Evolutionary conservation across 2,113 vertebrate species (phyloP), one percentile per base, ranked within the genome.

Genomic region (Vulpes vulpes): DNA sequence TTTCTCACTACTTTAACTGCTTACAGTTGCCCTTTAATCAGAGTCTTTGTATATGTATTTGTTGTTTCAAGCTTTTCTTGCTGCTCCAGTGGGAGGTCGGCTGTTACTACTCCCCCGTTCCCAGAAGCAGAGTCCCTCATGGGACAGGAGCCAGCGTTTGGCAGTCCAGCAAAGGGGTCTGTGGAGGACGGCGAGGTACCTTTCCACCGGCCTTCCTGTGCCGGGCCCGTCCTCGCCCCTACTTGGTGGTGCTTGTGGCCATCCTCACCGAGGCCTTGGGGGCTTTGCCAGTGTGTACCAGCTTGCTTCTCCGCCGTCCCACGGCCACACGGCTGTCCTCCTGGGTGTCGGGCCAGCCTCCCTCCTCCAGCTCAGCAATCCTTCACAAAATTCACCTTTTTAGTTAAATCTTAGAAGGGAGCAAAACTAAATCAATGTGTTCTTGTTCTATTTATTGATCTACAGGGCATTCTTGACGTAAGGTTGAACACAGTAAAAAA

Each of bases 391-490:
- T 64, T 78, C n/a, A 11, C 38, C 57, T 43, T 57, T 64, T 74
- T 49, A 20, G 20, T 30, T 80, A 74, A 17, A 27, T 80, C 59
- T 71, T 23, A 6, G 74, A 35, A 89, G 69, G 32, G 19, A 69
- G 0, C 19, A 15, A 15, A 83, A 12, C 49, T 57, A 35, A 8
- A 3, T 20, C 3, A 14, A 16, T 49, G 32, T 20, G 5, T 67
- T 35, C 11, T 14, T 59, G 82, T 64, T 64, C 43, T 57, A 0
- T 14, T 43, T 16, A 25, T 49, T 20, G 65, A 20, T 30, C 0
- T n/a, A 0, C 3, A 9, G n/a, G 57, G 22, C 4, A 12, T 27
- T 8, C n/a, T 62, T 74, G 25, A 69, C 15, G 0, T 10, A 0
- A 23, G 16, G 7, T 38, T 3, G 19, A 6, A 60, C 2, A 15